Conservation (phyloP, 2,113 vertebrate genomes). For the Tychaedon coryphoeus region DNA sequence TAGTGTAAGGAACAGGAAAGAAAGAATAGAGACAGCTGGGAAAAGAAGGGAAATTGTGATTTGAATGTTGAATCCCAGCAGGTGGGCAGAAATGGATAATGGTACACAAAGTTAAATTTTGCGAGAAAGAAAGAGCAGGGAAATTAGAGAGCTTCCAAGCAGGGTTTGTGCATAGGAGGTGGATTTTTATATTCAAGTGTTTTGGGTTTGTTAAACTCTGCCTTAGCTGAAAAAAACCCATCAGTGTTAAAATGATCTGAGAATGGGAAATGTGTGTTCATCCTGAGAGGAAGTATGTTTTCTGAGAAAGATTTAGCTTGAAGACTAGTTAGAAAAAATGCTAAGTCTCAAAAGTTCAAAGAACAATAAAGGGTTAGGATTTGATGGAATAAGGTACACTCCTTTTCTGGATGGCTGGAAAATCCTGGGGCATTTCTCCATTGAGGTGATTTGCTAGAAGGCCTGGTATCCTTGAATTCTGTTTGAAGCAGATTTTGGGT, state of each 20-base stretch:
- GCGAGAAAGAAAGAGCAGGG: background rate
- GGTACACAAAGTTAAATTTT: background rate
- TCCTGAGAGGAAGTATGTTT: background rate
- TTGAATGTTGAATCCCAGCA: background rate
- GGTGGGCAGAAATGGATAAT: background rate
- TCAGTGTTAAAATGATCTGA: background rate
- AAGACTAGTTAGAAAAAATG: background rate
- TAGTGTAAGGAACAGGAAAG: background rate
- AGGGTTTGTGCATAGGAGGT: background rate
- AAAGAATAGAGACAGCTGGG: background rate
- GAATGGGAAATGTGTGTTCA: background rate
- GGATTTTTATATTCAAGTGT: background rate
- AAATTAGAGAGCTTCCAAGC: background rate
- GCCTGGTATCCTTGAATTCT: background rate
- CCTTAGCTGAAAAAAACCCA: background rate
- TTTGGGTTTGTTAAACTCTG: background rate
- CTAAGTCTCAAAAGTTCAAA: background rate
- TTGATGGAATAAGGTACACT: background rate
- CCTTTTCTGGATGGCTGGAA: background rate
- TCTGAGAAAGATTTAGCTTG: background rate
- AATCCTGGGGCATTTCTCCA: background rate
- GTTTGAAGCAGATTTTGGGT: background rate
- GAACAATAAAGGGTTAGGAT: background rate
- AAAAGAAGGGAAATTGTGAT: background rate
- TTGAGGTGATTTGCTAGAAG: background rate